phyloP scores from a whole-genome alignment of 2,113 vertebrate genomes.

The Chaetodon trifascialis region DNA sequence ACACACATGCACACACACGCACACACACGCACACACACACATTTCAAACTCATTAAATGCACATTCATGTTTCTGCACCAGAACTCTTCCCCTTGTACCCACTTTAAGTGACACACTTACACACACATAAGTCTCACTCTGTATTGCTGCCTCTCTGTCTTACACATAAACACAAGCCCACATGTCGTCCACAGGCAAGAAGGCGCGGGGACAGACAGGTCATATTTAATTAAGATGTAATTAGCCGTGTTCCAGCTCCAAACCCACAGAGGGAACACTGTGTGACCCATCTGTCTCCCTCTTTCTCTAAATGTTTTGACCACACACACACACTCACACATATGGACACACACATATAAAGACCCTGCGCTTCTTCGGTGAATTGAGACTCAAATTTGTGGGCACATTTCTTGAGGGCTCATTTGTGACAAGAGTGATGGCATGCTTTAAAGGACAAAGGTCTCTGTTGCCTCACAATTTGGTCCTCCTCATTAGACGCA shows the following conservation, averaged over 20 bases:
- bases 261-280: conserved; percentile 61
- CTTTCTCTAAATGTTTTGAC: conserved; percentile 35
- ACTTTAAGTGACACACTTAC: conserved; percentile 5
- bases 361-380: conserved; percentile 39
- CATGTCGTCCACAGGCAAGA: conserved; percentile 39
- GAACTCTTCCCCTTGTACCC: background rate
- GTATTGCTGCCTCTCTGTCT: background rate
- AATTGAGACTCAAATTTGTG: conserved; percentile 59
- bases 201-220: conserved; percentile 63
- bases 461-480: conserved; percentile 35
- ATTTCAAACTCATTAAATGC: background rate
- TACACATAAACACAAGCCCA: conserved; percentile 8
- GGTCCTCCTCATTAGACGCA: background rate
- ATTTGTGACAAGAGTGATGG: conserved; percentile 61
- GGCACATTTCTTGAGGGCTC: conserved; percentile 52
- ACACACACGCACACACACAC: no score
- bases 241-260: conserved; percentile 69
- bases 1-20: no score
- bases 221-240: conserved; percentile 81
- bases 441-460: conserved; percentile 56
- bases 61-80: background rate
- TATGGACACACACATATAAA: background rate
- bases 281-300: conserved; percentile 74
- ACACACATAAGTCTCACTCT: background rate
- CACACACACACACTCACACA: conserved; percentile 32